Evolutionary conservation across 35 echinoderm and acorn worm species (phyloP), one percentile per base, ranked within the genome.

Genomic region (Diadema setosum): DNA sequence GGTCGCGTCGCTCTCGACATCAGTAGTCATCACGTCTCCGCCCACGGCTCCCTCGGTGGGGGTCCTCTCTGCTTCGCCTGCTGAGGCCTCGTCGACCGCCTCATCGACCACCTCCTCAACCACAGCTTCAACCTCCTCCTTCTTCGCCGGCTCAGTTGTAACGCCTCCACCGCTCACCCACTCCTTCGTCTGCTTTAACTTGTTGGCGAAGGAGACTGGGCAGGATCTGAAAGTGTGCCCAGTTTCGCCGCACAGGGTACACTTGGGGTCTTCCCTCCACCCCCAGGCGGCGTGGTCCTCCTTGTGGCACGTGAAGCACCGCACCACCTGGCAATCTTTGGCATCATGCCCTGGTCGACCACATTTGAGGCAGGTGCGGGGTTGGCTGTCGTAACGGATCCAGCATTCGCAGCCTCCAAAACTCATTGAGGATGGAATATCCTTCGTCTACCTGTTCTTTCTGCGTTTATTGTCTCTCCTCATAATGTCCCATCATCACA

Each of bases 361-460:
- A 32, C 88, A 90, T 34, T 73, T 61, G 8, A 90, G 34, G 33
- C 88, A 84, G 3, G 88, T 84, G 5, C 88, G 44, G 2, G 88
- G 80, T 36, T 90, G 88, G 0, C 76, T 81, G 34, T 63, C 17
- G 58, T 90, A 90, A 12, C 87, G 29, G 31, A 89, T 41, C 87
- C 74, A 89, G 30, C 46, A 59, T 15, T 82, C 5, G 17, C 87
- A 23, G 20, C 75, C 75, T 8, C 37, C 75, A 14, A 89, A 8
- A n/a, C 50, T 41, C 7, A 89, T 26, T n/a, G 56, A 58, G 2
- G 87, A 89, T 0, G 87, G 87, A 58, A 89, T 89, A 12, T 89
- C 50, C 24, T 18, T 40, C 23, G n/a, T n/a, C n/a, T n/a, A n/a
- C n/a, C n/a, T n/a, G n/a, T n/a, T n/a, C n/a, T n/a, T n/a, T n/a